These are phyloP conservation scores for Drosophila mojavensis DNA, from an alignment of 1,140 invertebrate genomes.

Conservation along the genomic window DNA sequence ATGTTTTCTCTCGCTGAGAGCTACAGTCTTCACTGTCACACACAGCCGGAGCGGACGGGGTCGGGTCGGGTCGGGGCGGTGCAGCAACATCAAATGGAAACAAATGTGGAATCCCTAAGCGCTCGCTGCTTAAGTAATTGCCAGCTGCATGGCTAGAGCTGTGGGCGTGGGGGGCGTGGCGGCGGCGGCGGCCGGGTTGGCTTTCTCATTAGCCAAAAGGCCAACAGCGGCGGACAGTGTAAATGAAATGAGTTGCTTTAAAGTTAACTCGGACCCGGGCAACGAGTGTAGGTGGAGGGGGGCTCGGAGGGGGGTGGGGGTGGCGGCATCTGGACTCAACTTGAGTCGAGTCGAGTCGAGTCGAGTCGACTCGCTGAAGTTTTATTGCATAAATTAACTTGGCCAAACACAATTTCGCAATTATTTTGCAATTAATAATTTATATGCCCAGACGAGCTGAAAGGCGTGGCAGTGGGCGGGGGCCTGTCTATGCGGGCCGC, in stretches of 20 bases:
- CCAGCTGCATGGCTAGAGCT: conserved; percentile 11
- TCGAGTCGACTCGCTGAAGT: conserved; percentile 28
- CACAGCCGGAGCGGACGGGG: too few species aligned
- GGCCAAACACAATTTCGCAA: conserved; percentile 59
- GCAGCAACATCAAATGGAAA: conserved; percentile 15
- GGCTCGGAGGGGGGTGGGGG: not conserved
- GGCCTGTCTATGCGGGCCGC: not conserved
- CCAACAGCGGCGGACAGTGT: conserved; percentile 6
- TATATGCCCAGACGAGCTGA: conserved; percentile 18
- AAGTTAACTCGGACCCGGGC: conserved; percentile 28
- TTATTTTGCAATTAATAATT: conserved; percentile 61
- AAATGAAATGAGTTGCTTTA: conserved; percentile 36
- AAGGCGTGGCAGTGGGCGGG: too few species aligned
- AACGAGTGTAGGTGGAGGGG: too few species aligned
- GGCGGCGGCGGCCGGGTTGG: not conserved
- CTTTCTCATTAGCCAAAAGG: conserved; percentile 36
- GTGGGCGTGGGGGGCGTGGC: not conserved
- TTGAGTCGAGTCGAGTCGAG: conserved; percentile 11
- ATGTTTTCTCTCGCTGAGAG: not conserved
- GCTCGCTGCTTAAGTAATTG: conserved; percentile 41
- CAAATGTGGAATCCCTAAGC: conserved; percentile 30
- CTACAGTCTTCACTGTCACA: not conserved
- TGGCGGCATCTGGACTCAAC: not conserved
- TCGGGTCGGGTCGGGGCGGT: too few species aligned
- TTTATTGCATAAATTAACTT: conserved; percentile 60